Percentiles rank a stretch among this genome's conserved stretches.
phyloP scores from a whole-genome alignment of 2,797 vertebrate genomes.

The Bradypodion ventrale region DNA sequence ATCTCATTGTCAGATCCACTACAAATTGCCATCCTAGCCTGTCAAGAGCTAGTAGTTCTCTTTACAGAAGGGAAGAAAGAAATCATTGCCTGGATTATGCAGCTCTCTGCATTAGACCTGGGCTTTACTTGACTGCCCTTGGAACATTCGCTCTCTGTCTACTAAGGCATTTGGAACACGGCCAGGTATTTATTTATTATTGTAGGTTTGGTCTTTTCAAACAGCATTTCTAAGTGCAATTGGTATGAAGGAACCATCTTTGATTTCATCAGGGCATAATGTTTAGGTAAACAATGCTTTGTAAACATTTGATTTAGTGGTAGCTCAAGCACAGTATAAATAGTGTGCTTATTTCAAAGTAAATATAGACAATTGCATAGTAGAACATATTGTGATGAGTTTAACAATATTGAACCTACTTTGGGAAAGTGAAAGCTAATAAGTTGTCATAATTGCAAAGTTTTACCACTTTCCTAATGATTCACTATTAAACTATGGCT shows the following conservation, averaged over 20 bases:
- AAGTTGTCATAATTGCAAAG: background rate
- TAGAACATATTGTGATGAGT: background rate
- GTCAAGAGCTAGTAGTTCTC: conserved; percentile 25
- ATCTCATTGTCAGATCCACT: conserved; percentile 56
- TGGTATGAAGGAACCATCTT: background rate
- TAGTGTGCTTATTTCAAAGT: background rate
- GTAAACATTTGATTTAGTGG: background rate
- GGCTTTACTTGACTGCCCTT: background rate
- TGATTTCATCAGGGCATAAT: background rate
- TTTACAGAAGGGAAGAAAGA: background rate
- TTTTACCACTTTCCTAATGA: background rate
- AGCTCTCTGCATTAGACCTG: background rate
- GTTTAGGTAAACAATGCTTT: background rate
- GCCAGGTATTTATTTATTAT: conserved; percentile 62
- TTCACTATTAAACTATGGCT: background rate
- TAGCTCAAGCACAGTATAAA: background rate
- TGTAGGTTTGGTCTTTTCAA: background rate
- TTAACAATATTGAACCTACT: conserved; percentile 3
- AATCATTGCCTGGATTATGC: background rate
- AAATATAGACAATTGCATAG: background rate
- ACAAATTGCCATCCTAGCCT: conserved; percentile 65
- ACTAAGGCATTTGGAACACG: conserved; percentile 28
- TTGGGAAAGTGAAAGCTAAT: background rate
- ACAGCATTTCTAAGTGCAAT: background rate
- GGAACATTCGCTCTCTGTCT: conserved; percentile 24